These are phyloP conservation scores for Crotalus tigris DNA, from an alignment of 2,113 vertebrate genomes.

Conservation along the genomic window DNA sequence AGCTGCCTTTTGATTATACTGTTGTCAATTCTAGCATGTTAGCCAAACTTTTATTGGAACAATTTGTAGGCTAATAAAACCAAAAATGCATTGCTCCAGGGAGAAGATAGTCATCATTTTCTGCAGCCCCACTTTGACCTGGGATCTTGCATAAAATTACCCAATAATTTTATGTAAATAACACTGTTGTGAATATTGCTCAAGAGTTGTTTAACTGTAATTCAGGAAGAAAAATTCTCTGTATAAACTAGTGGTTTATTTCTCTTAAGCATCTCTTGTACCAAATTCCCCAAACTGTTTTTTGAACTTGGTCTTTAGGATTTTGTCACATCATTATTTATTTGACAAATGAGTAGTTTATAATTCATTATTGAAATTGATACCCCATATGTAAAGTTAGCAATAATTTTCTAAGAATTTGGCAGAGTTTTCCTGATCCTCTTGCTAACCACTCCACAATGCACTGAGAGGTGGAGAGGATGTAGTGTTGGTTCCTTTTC, in stretches of 20 bases:
- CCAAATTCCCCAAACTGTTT: neutral
- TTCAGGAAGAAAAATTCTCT: neutral
- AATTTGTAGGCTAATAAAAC: neutral
- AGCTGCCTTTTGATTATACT: slow-evolving; percentile 12
- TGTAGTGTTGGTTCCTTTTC: neutral
- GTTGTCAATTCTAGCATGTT: neutral
- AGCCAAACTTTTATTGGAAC: neutral
- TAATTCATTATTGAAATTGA: neutral
- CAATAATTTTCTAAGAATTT: neutral
- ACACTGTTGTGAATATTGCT: neutral
- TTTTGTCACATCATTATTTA: neutral
- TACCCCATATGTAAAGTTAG: neutral
- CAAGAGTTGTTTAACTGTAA: neutral
- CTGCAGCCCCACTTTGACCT: neutral
- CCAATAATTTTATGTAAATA: neutral
- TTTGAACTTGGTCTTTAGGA: neutral
- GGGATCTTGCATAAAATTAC: neutral
- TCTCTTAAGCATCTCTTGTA: neutral
- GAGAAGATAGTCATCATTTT: neutral
- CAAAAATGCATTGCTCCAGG: neutral
- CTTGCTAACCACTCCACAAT: neutral
- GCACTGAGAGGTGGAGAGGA: neutral
- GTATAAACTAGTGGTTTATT: neutral
- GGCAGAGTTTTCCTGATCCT: neutral
- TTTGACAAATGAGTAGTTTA: neutral